Percentiles rank a stretch among this genome's conserved stretches.
Evolutionary conservation across 2,113 vertebrate species (phyloP).

Genomic region (Papio anubis): DNA sequence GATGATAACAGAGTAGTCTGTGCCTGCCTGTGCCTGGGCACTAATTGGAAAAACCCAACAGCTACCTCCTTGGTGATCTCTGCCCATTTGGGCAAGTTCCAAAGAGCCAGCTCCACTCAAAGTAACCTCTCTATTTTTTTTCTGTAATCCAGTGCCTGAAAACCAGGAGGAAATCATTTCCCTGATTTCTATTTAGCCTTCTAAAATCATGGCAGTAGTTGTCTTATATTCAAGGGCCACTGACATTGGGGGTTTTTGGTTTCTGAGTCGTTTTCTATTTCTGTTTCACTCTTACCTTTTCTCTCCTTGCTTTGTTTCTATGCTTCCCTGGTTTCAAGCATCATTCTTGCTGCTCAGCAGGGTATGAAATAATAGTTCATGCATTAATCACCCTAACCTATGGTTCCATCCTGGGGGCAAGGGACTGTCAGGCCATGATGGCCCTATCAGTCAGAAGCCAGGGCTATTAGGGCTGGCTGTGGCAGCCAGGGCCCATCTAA

Average conservation of each 20-base stretch:
- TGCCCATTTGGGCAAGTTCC: conserved; percentile 22
- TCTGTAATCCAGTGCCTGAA: neutral
- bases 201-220: neutral
- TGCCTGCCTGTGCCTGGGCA: conserved; percentile 62
- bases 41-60: neutral
- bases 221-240: neutral
- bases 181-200: neutral
- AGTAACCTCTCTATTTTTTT: neutral
- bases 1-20: neutral
- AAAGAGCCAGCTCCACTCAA: conserved; percentile 14
- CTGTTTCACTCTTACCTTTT: neutral
- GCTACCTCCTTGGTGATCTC: neutral
- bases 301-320: neutral
- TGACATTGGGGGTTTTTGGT: neutral
- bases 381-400: neutral
- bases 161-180: neutral
- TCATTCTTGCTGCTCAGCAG: neutral
- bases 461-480: neutral
- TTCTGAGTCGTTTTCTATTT: conserved; percentile 5
- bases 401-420: neutral
- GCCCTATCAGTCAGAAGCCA: neutral
- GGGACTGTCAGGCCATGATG: neutral
- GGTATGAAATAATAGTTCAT: neutral
- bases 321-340: neutral
- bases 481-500: neutral